These are phyloP conservation scores for Plagodis pulveraria DNA, from an alignment of 2,888 invertebrate species.

Conservation along the genomic window DNA sequence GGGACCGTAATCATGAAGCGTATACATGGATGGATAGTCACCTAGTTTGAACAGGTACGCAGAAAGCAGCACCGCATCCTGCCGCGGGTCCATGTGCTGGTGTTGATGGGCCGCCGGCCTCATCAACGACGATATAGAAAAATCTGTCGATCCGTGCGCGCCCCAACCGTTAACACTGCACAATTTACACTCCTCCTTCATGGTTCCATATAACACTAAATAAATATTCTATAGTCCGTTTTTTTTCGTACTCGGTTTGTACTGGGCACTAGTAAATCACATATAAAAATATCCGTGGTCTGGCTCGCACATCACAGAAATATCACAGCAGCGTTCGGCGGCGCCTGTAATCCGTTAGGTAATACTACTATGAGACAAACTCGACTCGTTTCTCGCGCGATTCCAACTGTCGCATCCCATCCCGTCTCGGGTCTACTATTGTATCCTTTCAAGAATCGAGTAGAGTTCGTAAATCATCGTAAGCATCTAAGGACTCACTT, in stretches of 20 bases:
- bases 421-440: conserved; percentile 15
- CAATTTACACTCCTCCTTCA: conserved; percentile 83
- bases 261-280: conserved; percentile 84
- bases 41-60: conserved; percentile 84
- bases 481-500: conserved; percentile 34
- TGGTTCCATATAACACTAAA: conserved; percentile 52
- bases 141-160: conserved; percentile 71
- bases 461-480: conserved; percentile 38
- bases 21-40: conserved; percentile 78
- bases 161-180: conserved; percentile 79
- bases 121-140: conserved; percentile 80
- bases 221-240: conserved; percentile 72
- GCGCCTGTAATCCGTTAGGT: conserved; percentile 59
- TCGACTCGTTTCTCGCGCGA: conserved; percentile 34
- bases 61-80: conserved; percentile 77
- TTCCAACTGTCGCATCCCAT: conserved; percentile 13
- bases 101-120: conserved; percentile 72
- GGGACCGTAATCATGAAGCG: conserved; percentile 75
- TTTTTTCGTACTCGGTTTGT: conserved; percentile 85
- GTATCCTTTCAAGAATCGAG: conserved; percentile 34
- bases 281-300: conserved; percentile 82
- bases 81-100: conserved; percentile 69
- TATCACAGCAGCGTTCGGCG: conserved; percentile 80
- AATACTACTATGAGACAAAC: conserved; percentile 37
- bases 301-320: conserved; percentile 80